Conservation (phyloP, 1,140 invertebrate species). For the Forficula auricularia region DNA sequence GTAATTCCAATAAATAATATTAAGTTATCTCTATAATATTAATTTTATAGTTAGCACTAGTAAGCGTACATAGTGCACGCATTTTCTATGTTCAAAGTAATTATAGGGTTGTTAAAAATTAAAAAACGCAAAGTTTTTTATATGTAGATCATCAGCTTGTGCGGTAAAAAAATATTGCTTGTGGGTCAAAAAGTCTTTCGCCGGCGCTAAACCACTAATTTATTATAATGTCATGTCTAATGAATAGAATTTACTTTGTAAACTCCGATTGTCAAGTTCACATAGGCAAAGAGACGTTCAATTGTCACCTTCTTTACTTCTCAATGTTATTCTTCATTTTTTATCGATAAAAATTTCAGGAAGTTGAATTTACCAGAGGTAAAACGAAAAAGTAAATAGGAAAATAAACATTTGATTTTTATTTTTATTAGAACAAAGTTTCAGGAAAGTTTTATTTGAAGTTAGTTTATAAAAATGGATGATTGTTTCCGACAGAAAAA, state of each 20-base stretch:
- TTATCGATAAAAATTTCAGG: slow-evolving; percentile 30
- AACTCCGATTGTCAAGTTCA: slow-evolving; percentile 37
- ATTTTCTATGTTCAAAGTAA: too few species aligned
- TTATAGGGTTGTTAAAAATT: too few species aligned
- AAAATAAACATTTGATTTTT: slow-evolving; percentile 13
- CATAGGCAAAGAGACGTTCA: slow-evolving; percentile 35
- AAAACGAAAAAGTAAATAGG: slow-evolving; percentile 12
- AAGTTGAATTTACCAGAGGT: slow-evolving; percentile 33
- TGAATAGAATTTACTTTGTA: slow-evolving; percentile 20
- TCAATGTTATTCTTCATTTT: slow-evolving; percentile 33
- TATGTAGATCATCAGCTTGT: too few species aligned
- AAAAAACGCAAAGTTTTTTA: too few species aligned
- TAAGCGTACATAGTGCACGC: too few species aligned
- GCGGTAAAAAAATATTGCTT: too few species aligned
- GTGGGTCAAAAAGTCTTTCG: too few species aligned
- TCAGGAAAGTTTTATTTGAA: slow-evolving; percentile 39
- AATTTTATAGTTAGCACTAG: too few species aligned
- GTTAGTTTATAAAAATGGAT: slow-evolving; percentile 61
- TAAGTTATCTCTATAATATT: too few species aligned
- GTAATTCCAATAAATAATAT: too few species aligned
- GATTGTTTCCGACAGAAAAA: slow-evolving; percentile 39
- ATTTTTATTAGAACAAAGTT: slow-evolving; percentile 27
- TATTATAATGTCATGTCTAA: too few species aligned
- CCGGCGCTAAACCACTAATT: too few species aligned
- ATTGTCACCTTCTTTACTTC: slow-evolving; percentile 36